Evolutionary conservation across 37 sponge, comb jelly and placozoan genomes (phyloP).

Genomic region (Dysidea cf. avara): DNA sequence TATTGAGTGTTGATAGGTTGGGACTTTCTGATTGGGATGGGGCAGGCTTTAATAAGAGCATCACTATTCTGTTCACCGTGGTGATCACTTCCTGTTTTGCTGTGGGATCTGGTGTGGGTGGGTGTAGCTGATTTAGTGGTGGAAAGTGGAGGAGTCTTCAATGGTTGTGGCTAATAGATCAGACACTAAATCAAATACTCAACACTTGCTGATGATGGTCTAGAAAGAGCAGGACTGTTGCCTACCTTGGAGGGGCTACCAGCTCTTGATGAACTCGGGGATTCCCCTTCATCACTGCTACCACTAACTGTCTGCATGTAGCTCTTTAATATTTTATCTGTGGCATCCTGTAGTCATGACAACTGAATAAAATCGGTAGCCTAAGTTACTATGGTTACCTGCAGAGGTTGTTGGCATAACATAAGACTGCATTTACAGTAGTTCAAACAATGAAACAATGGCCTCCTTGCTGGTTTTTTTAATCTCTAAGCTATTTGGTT

Average conservation of each 20-base stretch:
- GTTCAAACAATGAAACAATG: slow-evolving; percentile 59
- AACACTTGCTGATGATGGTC: background rate
- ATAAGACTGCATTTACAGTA: slow-evolving; percentile 64
- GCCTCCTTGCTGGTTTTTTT: slow-evolving; percentile 44
- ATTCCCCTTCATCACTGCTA: slow-evolving; percentile 13
- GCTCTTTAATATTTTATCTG: slow-evolving; percentile 53
- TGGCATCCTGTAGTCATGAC: slow-evolving; percentile 3
- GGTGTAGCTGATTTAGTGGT: too few species aligned
- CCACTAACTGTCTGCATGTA: slow-evolving; percentile 34
- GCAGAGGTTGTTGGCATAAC: slow-evolving; percentile 37
- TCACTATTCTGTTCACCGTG: too few species aligned
- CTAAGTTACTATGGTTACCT: slow-evolving; percentile 34
- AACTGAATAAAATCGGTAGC: background rate
- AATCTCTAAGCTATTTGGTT: slow-evolving; percentile 77
- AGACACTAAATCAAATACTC: too few species aligned
- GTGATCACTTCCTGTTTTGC: too few species aligned
- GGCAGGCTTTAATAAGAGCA: too few species aligned
- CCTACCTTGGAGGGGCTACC: background rate
- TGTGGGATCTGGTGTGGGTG: too few species aligned
- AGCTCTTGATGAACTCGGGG: too few species aligned
- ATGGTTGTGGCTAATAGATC: too few species aligned
- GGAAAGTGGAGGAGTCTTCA: too few species aligned
- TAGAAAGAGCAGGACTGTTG: background rate
- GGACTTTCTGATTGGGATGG: too few species aligned
- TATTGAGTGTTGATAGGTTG: too few species aligned